phyloP scores from a whole-genome alignment of 2,888 invertebrate species.

The Patella ulyssiponensis region DNA sequence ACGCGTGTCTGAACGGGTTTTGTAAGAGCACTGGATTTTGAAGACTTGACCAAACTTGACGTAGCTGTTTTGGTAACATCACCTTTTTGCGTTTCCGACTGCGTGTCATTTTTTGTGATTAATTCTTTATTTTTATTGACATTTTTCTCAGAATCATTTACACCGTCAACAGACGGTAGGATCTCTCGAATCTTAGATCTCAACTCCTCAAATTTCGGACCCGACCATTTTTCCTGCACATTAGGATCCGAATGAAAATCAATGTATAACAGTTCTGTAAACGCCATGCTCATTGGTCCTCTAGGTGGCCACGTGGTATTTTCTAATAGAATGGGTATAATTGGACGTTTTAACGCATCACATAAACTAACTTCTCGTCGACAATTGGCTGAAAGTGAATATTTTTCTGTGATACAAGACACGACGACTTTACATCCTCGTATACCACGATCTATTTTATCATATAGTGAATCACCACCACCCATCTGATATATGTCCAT shows the following conservation, averaged over 20 bases:
- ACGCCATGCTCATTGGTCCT: constrained; percentile 69
- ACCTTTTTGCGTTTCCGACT: no score
- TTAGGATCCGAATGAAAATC: constrained; percentile 50
- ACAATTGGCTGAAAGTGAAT: constrained; percentile 68
- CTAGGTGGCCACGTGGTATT: constrained; percentile 65
- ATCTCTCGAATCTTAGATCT: neutral
- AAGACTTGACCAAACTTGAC: no score
- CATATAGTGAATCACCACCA: constrained; percentile 67
- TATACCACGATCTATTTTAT: constrained; percentile 64
- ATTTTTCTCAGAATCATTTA: no score
- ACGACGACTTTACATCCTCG: constrained; percentile 59
- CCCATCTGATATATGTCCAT: constrained; percentile 68
- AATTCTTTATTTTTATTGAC: no score
- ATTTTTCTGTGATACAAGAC: constrained; percentile 68
- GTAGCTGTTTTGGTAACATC: no score
- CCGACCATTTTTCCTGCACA: constrained; percentile 51
- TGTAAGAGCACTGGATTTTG: no score
- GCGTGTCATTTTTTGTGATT: no score
- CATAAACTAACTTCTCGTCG: constrained; percentile 67
- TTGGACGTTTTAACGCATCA: constrained; percentile 66
- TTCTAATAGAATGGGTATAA: constrained; percentile 68
- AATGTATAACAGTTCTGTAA: constrained; percentile 64
- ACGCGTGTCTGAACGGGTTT: no score
- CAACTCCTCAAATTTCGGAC: constrained; percentile 54
- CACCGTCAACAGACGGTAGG: neutral